phyloP scores from a whole-genome alignment of 1,140 invertebrate genomes.

The Cardiocondyla obscurior region DNA sequence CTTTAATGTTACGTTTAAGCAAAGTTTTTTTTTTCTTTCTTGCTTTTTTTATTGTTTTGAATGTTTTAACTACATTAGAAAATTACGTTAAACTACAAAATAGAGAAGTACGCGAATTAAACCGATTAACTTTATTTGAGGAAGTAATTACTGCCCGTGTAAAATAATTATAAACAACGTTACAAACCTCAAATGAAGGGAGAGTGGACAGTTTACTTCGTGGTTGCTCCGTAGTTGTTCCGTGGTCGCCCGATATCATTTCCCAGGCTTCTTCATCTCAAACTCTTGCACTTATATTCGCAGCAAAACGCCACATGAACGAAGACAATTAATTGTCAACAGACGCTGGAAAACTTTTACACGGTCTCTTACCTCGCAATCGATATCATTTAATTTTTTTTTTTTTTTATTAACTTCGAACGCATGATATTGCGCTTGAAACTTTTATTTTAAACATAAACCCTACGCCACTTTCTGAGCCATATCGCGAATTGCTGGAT shows the following conservation, averaged over 20 bases:
- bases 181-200: background rate
- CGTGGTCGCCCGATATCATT: background rate
- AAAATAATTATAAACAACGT: background rate
- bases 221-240: background rate
- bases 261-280: background rate
- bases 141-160: background rate
- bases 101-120: background rate
- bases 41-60: too few relatives aligned
- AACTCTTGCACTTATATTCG: background rate
- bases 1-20: too few relatives aligned
- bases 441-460: background rate
- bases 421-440: background rate
- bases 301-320: background rate
- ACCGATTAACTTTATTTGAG: background rate
- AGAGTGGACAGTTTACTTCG: background rate
- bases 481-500: background rate
- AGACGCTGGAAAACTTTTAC: too few relatives aligned
- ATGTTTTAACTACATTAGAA: too few relatives aligned
- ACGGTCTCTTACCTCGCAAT: too few relatives aligned
- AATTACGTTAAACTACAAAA: background rate
- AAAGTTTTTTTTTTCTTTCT: too few relatives aligned
- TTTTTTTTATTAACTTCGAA: background rate
- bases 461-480: background rate
- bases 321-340: background rate
- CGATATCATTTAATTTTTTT: too few relatives aligned